Conservation (phyloP, 2,888 invertebrate genomes). For the Frankliniella fusca region DNA sequence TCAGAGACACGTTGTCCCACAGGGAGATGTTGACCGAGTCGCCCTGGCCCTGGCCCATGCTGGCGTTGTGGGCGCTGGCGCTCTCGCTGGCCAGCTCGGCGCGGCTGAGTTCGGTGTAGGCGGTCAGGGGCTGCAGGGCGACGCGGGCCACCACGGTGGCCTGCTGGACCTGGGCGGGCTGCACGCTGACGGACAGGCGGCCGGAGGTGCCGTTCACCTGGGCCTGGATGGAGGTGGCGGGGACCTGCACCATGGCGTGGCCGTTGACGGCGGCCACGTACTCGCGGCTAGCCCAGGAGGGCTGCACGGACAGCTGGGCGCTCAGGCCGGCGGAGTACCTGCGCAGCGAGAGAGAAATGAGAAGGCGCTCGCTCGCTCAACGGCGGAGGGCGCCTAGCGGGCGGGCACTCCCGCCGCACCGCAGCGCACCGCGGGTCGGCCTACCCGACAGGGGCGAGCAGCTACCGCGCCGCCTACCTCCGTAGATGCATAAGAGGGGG, state of each 20-base stretch:
- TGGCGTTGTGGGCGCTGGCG: conserved; percentile 9
- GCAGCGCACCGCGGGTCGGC: no score
- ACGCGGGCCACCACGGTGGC: neutral
- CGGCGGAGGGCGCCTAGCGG: no score
- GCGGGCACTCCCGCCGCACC: no score
- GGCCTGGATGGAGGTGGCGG: neutral
- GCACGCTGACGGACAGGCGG: conserved; percentile 4
- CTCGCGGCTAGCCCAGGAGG: conserved; percentile 32
- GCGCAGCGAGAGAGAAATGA: conserved; percentile 4
- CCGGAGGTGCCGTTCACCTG: neutral
- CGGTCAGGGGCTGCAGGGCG: neutral
- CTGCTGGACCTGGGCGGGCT: neutral
- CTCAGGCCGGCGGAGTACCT: conserved; percentile 33
- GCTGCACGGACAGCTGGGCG: conserved; percentile 34
- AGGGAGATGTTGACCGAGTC: neutral
- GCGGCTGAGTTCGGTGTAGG: neutral
- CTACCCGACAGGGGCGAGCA: no score
- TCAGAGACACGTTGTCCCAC: neutral
- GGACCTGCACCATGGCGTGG: conserved; percentile 20
- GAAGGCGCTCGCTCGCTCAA: no score
- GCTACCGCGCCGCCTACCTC: no score
- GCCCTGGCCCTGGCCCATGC: neutral
- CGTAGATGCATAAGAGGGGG: no score
- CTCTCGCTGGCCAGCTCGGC: conserved; percentile 17
- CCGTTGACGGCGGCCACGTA: conserved; percentile 34